phyloP scores from a whole-genome alignment of 1,140 invertebrate genomes.

The Hypothenemus hampei region DNA sequence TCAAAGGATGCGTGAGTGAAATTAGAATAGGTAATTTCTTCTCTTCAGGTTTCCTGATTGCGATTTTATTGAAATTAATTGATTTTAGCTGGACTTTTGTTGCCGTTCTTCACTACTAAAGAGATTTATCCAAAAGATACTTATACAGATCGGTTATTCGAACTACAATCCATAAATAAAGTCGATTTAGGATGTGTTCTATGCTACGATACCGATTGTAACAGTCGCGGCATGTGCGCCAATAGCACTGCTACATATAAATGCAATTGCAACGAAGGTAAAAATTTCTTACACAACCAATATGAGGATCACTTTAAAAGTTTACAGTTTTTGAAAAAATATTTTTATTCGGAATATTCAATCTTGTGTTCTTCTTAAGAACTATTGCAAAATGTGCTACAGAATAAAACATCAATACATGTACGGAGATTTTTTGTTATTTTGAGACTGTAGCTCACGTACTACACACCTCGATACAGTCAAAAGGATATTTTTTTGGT shows the following conservation, averaged over 20 bases:
- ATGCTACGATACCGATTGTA: conserved; percentile 82
- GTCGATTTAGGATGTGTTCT: conserved; percentile 67
- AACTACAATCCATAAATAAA: conserved; percentile 43
- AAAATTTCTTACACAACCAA: too few relatives aligned
- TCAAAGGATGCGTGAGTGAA: conserved; percentile 84
- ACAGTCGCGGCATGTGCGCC: conserved; percentile 75
- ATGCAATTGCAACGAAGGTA: conserved; percentile 76
- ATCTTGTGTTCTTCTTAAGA: too few relatives aligned
- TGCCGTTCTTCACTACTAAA: conserved; percentile 81
- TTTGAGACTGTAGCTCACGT: too few relatives aligned
- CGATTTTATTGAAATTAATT: background rate
- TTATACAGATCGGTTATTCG: conserved; percentile 51
- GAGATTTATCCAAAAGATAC: conserved; percentile 62
- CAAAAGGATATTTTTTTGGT: too few relatives aligned
- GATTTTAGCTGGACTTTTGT: conserved; percentile 59
- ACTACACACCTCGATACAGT: too few relatives aligned
- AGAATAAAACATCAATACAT: too few relatives aligned
- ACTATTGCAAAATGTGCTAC: too few relatives aligned
- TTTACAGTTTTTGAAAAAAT: too few relatives aligned
- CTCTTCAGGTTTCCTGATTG: background rate
- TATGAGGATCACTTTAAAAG: too few relatives aligned
- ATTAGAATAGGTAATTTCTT: conserved; percentile 53
- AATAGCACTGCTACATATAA: conserved; percentile 69
- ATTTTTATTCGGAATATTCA: too few relatives aligned
- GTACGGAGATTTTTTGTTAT: too few relatives aligned